Conservation (phyloP, 2,797 vertebrate species). For the Smutsia gigantea region DNA sequence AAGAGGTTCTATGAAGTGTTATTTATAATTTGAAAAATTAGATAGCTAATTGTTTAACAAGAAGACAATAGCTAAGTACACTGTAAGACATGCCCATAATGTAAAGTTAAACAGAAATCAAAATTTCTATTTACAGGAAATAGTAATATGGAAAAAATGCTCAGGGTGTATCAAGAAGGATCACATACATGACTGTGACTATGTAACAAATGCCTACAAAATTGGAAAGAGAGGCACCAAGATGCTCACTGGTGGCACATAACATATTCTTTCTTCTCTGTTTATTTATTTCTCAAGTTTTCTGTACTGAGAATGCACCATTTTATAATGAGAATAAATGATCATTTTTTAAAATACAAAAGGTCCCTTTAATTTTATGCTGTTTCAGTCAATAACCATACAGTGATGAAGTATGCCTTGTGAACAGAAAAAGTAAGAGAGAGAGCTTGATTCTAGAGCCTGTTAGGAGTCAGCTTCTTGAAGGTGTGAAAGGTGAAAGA, state of each 20-base stretch:
- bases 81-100: neutral
- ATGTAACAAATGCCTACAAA: neutral
- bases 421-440: neutral
- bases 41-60: slow-evolving; percentile 5
- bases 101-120: neutral
- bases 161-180: neutral
- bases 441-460: neutral
- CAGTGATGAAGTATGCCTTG: neutral
- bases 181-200: neutral
- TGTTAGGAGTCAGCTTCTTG: neutral
- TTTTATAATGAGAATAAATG: slow-evolving; percentile 22
- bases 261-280: neutral
- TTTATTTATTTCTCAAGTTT: neutral
- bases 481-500: neutral
- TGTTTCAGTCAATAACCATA: slow-evolving; percentile 5
- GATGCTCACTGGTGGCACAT: neutral
- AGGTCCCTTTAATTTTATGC: slow-evolving; percentile 3
- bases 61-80: neutral
- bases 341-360: neutral
- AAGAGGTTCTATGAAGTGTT: neutral
- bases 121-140: neutral
- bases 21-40: neutral
- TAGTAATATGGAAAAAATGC: neutral
- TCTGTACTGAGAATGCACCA: neutral
- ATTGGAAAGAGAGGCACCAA: neutral